These are phyloP conservation scores for Florisuga fusca DNA, from an alignment of 2,797 vertebrate genomes.

Conservation along the genomic window DNA sequence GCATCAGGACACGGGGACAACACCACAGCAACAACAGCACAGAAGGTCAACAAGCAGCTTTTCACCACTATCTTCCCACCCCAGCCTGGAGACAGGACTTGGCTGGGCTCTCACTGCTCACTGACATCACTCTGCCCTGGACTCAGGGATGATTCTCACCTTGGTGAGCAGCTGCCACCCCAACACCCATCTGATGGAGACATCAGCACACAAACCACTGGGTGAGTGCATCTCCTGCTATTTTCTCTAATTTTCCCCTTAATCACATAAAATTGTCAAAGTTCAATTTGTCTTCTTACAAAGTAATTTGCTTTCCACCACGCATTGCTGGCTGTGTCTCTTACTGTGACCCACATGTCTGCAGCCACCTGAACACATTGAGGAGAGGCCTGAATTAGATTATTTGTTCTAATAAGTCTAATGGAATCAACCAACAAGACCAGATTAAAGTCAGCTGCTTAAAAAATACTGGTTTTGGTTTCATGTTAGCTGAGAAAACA, in stretches of 20 bases:
- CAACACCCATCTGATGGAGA: neutral
- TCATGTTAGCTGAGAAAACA: neutral
- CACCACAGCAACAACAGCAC: rapidly evolving
- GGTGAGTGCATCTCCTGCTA: neutral
- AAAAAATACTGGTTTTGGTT: neutral
- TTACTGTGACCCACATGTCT: neutral
- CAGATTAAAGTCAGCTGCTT: constrained; percentile 29
- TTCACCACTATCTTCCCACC: neutral
- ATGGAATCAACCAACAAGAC: constrained; percentile 50
- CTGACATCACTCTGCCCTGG: neutral
- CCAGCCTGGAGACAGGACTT: neutral
- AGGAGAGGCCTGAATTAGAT: neutral
- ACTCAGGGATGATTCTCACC: neutral
- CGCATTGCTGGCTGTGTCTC: neutral
- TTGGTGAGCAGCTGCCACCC: neutral
- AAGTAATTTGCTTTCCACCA: constrained; percentile 19
- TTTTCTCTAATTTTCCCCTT: constrained; percentile 27
- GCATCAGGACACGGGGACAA: neutral
- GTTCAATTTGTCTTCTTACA: neutral
- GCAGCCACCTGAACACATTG: neutral
- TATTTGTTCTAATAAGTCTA: constrained; percentile 23
- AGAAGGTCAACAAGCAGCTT: neutral
- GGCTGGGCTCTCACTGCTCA: neutral
- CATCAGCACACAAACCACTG: neutral
- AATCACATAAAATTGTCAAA: constrained; percentile 24